phyloP scores from a whole-genome alignment of 1,140 invertebrate genomes.

The Mamestra configurata region DNA sequence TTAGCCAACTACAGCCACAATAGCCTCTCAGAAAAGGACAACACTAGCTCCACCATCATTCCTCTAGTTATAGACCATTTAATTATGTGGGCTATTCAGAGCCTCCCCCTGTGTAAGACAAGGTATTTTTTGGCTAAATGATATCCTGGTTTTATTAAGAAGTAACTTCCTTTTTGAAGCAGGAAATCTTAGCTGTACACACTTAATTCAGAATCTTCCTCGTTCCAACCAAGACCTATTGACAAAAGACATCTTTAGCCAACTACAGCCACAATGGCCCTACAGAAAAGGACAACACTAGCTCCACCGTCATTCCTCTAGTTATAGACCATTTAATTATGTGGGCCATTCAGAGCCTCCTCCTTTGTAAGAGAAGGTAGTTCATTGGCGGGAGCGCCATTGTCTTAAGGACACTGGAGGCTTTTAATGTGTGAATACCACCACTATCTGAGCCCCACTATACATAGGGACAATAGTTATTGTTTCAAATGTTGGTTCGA shows the following conservation, averaged over 20 bases:
- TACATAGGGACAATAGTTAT: constrained; percentile 51
- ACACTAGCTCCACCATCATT: constrained; percentile 16
- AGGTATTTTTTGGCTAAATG: constrained; percentile 56
- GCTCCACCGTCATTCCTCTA: constrained; percentile 17
- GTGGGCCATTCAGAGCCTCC: constrained; percentile 55
- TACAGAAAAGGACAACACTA: constrained; percentile 30
- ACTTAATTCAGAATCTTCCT: too few species aligned
- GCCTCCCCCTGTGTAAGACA: constrained; percentile 54
- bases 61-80: constrained; percentile 53
- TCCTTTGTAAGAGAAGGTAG: constrained; percentile 55
- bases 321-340: constrained; percentile 62
- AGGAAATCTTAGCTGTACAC: too few species aligned
- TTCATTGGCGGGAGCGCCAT: constrained; percentile 58
- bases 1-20: neutral
- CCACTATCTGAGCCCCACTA: constrained; percentile 50
- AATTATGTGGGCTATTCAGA: constrained; percentile 63
- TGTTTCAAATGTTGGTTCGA: constrained; percentile 41
- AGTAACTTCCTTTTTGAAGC: too few species aligned
- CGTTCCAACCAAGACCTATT: neutral
- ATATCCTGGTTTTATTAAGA: too few species aligned
- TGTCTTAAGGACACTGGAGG: constrained; percentile 66
- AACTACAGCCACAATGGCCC: neutral
- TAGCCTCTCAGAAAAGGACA: constrained; percentile 27
- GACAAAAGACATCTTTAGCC: neutral
- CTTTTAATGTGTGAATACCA: constrained; percentile 60